These are phyloP conservation scores for Phaethornis superciliosus DNA, from an alignment of 2,113 vertebrate genomes.

Conservation along the genomic window DNA sequence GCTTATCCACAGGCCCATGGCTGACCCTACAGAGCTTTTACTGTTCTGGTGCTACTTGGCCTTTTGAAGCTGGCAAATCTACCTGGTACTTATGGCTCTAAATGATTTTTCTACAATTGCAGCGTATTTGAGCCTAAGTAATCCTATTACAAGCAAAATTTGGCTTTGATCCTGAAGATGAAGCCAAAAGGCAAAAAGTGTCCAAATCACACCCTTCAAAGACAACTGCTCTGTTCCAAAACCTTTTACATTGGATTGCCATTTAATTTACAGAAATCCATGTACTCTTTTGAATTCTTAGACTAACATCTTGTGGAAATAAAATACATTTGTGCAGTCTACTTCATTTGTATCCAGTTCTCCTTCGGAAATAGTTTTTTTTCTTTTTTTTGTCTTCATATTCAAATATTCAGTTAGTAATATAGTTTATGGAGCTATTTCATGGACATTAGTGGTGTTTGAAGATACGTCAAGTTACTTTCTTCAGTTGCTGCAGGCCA, in stretches of 20 bases:
- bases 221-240: not conserved
- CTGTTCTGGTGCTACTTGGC: not conserved
- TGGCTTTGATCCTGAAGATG: not conserved
- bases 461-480: not conserved
- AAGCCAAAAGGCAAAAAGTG: not conserved
- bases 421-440: not conserved
- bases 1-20: not conserved
- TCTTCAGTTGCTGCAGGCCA: not conserved
- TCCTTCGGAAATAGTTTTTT: not conserved
- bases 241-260: not conserved
- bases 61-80: not conserved
- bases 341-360: not conserved
- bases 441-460: not conserved
- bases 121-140: not conserved
- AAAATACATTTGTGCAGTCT: not conserved
- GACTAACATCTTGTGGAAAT: not conserved
- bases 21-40: not conserved
- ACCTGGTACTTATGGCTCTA: not conserved
- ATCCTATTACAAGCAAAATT: not conserved
- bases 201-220: not conserved
- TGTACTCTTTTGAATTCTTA: not conserved
- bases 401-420: not conserved
- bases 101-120: not conserved
- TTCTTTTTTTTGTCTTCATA: not conserved
- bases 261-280: not conserved